Evolutionary conservation across 2,113 vertebrate species (phyloP).

Genomic region (Mobula birostris): DNA sequence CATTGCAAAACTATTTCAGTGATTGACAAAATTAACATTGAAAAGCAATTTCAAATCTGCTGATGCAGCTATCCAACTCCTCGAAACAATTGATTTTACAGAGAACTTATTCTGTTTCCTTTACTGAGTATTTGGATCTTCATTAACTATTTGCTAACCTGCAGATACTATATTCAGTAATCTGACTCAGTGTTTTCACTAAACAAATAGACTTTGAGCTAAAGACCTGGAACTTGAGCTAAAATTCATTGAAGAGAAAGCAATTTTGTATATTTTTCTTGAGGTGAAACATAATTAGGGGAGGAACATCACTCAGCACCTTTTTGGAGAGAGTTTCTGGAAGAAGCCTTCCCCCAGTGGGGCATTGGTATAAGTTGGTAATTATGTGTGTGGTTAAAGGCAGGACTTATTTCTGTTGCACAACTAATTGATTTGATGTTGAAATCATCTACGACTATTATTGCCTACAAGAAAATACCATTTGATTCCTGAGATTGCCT

Average conservation of each 20-base stretch:
- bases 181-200: neutral
- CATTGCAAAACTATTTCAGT: neutral
- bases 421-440: neutral
- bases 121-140: neutral
- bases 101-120: neutral
- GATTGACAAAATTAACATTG: constrained; percentile 21
- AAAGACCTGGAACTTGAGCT: neutral
- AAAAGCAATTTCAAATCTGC: constrained; percentile 22
- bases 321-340: neutral
- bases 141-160: neutral
- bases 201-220: neutral
- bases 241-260: neutral
- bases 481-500: neutral
- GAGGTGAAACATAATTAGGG: neutral
- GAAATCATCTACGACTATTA: neutral
- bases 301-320: too few relatives aligned
- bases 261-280: neutral
- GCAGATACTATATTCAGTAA: too few relatives aligned
- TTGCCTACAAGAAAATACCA: neutral
- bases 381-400: neutral
- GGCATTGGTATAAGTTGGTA: neutral
- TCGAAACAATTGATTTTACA: neutral
- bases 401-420: neutral
- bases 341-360: neutral
- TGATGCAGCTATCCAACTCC: neutral